These are phyloP conservation scores for Anagrus nilaparvatae DNA, from an alignment of 1,140 invertebrate species.

Conservation along the genomic window DNA sequence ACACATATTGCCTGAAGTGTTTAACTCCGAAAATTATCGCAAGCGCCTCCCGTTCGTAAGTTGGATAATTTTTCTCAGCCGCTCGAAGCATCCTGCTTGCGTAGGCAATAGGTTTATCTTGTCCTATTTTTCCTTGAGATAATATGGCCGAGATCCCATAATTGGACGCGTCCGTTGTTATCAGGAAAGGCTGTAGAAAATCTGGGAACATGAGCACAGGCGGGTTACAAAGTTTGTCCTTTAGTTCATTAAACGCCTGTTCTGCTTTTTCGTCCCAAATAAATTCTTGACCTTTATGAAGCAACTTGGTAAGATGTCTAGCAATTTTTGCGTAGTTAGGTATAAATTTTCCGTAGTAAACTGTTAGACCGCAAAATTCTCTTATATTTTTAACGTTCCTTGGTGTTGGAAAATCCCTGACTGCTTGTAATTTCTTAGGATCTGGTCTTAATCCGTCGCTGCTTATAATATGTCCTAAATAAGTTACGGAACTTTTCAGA, in stretches of 20 bases:
- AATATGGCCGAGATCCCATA: constrained; percentile 26
- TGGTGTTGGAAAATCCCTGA: too few species aligned
- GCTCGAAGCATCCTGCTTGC: constrained; percentile 33
- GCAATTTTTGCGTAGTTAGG: constrained; percentile 16
- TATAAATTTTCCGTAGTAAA: constrained; percentile 20
- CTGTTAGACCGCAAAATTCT: constrained; percentile 27
- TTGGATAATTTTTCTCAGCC: constrained; percentile 37
- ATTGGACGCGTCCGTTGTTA: constrained; percentile 25
- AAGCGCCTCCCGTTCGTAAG: constrained; percentile 41
- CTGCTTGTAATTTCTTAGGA: too few species aligned
- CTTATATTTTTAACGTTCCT: constrained; percentile 19
- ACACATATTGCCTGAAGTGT: constrained; percentile 19
- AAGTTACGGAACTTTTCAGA: too few species aligned
- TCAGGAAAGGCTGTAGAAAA: constrained; percentile 3
- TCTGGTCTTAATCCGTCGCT: too few species aligned
- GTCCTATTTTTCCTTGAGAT: constrained; percentile 16
- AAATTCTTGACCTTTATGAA: constrained; percentile 8
- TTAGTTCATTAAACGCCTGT: constrained; percentile 39
- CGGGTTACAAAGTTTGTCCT: constrained; percentile 20
- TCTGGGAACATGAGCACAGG: constrained; percentile 18
- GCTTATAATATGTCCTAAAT: too few species aligned
- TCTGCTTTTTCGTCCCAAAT: constrained; percentile 16
- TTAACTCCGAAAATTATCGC: constrained; percentile 39
- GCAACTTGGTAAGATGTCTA: constrained; percentile 15
- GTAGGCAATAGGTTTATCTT: constrained; percentile 29